Evolutionary conservation across 2,113 vertebrate genomes (phyloP), one percentile per base, ranked within the genome.

Genomic region (Oncorhynchus nerka): DNA sequence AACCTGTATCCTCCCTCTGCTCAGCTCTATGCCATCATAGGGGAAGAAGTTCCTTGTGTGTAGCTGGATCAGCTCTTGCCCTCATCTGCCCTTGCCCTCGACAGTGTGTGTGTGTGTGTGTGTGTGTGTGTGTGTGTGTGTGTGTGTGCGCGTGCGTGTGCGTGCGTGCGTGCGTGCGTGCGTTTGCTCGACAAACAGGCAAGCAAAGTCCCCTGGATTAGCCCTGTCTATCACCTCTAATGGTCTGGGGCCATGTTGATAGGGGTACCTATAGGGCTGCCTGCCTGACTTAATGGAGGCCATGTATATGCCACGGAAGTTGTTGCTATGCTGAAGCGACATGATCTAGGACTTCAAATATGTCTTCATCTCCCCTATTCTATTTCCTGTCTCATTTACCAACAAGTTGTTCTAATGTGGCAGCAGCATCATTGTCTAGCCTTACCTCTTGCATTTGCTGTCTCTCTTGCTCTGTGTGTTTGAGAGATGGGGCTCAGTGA

Each of bases 141-240:
- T 39, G 6, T 39, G 34, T 7, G 34, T 8, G 39, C 11, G 39
- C 11, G 39, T 0, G 8, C 2, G 39, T 9, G 39, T 2, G 7
- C 2, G 34, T 39, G 34, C 0, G 34, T 39, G 39, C 1, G 2
- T 2, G 39, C 1, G 8, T 9, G 8, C 0, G 8, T 45, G 39
- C 11, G 8, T 45, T 9, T 11, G 39, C 39, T 45, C 8, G 39
- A 11, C 39, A 45, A 2, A 9, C 8, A 45, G 7, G 9, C 39
- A 45, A 45, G 39, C 39, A 9, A 68, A 78, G 51, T 66, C 70
- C 55, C 16, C 30, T 26, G 30, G 61, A 73, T 73, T 45, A 73
- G 30, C n/a, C 48, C 16, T 51, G 64, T 70, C 34, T 48, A 22
- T 70, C n/a, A 48, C 34, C 9, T 45, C 68, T n/a, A 61, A n/a